Evolutionary conservation across 2,113 vertebrate species (phyloP), one percentile per base, ranked within the genome.

Genomic region (Semnornis frantzii): DNA sequence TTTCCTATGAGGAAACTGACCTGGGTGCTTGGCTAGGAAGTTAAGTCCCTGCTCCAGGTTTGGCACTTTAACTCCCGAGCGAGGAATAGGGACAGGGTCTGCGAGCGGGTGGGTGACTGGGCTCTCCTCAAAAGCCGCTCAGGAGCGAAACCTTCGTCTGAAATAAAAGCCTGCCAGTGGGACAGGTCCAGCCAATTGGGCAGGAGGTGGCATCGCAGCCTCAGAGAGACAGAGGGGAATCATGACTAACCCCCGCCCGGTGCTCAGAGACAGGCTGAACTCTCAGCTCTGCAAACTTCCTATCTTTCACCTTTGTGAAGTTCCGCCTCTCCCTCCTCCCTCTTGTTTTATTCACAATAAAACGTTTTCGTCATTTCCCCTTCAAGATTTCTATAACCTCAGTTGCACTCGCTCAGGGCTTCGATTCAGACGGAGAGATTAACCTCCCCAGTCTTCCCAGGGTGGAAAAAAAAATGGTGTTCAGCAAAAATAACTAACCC

Each of bases 291-390:
- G 39, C 76, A 69, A 84, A 83, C 59, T 95, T 77, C 85, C 87
- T 82, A 95, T 60, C 79, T 58, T 78, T 94, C 89, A 93, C 63
- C 87, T 93, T 93, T 58, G 72, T 39, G 42, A 65, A 75, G 93
- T 95, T 88, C 90, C 70, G 62, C 80, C 82, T 91, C 78, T 94
- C 89, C 77, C 85, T 87, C 82, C 89, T 90, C 91, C 91, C 80
- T 83, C 94, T 94, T 93, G 66, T 94, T 94, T 90, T 91, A 91
- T 83, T 86, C 90, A 83, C 89, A 91, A 93, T 94, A 92, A 95
- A 91, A 33, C 59, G 33, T 85, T 78, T 86, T 94, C 92, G 70
- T 95, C 90, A 96, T 95, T 96, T 96, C 92, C 89, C 80, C 93
- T 91, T 66, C 87, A 58, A 23, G 90, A 81, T 93, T 94, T 91